Conservation (phyloP, 1,140 invertebrate species). For the Geopemphigus sp. region DNA sequence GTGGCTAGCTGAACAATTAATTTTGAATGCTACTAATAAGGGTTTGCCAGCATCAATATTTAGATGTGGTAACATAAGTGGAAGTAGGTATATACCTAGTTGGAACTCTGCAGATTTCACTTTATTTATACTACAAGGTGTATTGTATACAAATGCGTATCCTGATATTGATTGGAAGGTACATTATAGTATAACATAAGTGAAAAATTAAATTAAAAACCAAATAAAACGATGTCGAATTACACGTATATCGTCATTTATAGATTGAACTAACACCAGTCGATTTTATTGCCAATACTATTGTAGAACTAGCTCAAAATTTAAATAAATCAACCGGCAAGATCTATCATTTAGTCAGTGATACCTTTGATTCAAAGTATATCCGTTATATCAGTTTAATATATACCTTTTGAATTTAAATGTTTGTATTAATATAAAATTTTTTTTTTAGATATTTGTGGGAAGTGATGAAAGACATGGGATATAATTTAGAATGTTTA, state of each 20-base stretch:
- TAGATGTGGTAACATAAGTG: slow-evolving; percentile 57
- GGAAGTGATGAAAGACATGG: slow-evolving; percentile 51
- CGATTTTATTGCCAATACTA: slow-evolving; percentile 58
- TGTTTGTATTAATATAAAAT: background rate
- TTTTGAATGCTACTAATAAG: slow-evolving; percentile 55
- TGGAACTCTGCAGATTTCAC: slow-evolving; percentile 61
- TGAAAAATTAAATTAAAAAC: too few relatives aligned
- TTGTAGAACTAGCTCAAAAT: slow-evolving; percentile 56
- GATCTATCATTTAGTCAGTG: slow-evolving; percentile 56
- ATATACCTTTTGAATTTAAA: background rate
- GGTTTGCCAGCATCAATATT: slow-evolving; percentile 58
- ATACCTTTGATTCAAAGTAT: slow-evolving; percentile 38
- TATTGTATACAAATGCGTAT: slow-evolving; percentile 55
- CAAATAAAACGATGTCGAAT: slow-evolving; percentile 8
- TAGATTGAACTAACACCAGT: slow-evolving; percentile 60
- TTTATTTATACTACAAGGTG: slow-evolving; percentile 58
- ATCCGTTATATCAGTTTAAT: background rate
- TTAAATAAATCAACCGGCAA: slow-evolving; percentile 56
- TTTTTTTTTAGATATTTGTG: slow-evolving; percentile 51
- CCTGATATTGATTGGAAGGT: slow-evolving; percentile 58
- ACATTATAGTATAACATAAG: background rate
- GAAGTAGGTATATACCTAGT: slow-evolving; percentile 55
- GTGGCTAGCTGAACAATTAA: slow-evolving; percentile 60
- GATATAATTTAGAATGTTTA: slow-evolving; percentile 51
- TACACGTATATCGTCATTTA: slow-evolving; percentile 1